Conservation (phyloP, 1,140 invertebrate species). For the Calliopsis andreniformis region DNA sequence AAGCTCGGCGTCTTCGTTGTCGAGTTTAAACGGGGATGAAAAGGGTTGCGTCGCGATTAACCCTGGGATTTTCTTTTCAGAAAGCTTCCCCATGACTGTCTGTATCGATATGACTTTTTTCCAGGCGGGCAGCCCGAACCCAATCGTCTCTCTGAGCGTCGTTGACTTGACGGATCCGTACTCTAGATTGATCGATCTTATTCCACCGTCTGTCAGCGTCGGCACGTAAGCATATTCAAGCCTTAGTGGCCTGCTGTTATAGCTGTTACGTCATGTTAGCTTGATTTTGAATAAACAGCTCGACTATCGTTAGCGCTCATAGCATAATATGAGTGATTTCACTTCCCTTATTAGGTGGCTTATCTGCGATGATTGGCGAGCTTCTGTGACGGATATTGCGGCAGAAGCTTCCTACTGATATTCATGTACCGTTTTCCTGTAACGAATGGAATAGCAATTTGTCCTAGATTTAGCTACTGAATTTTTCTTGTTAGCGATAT, state of each 20-base stretch:
- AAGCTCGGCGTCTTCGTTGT: background rate
- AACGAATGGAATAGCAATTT: too few species aligned
- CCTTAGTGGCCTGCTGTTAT: too few species aligned
- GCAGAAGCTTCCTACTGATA: too few species aligned
- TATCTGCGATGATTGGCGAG: background rate
- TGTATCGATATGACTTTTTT: constrained; percentile 27
- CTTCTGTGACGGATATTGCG: background rate
- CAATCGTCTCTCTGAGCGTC: constrained; percentile 78
- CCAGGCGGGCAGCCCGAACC: constrained; percentile 82
- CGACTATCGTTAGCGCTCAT: too few species aligned
- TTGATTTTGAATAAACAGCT: background rate
- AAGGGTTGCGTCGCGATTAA: constrained; percentile 34
- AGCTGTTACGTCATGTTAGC: background rate
- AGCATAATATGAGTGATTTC: background rate
- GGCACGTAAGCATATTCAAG: constrained; percentile 66
- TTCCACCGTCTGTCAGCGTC: constrained; percentile 65
- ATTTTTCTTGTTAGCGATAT: too few species aligned
- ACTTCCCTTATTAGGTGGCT: background rate
- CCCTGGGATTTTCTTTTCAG: background rate
- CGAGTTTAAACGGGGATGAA: constrained; percentile 17
- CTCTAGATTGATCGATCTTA: constrained; percentile 61
- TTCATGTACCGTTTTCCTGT: background rate
- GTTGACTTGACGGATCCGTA: constrained; percentile 76
- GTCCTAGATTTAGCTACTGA: too few species aligned
- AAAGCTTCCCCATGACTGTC: background rate